Conservation (phyloP, 1,140 invertebrate species). For the Achroia grisella region DNA sequence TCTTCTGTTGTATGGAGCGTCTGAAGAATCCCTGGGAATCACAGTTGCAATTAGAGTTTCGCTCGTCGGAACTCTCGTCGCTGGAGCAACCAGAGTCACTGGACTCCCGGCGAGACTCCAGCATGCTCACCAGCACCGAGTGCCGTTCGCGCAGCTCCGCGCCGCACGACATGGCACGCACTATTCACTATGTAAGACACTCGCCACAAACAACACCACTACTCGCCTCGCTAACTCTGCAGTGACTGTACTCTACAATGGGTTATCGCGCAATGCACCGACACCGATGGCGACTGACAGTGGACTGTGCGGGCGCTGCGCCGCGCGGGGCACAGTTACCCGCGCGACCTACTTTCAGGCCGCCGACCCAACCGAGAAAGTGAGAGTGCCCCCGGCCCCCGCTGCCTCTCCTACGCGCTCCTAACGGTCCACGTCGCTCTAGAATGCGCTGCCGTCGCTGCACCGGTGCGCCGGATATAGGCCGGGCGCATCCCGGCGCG, state of each 20-base stretch:
- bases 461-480: slow-evolving; percentile 70
- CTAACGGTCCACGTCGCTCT: slow-evolving; percentile 69
- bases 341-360: slow-evolving; percentile 80
- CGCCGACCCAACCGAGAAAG: slow-evolving; percentile 78
- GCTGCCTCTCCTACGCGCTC: slow-evolving; percentile 30
- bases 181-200: slow-evolving; percentile 51
- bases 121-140: slow-evolving; percentile 72
- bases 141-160: slow-evolving; percentile 64
- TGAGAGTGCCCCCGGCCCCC: slow-evolving; percentile 72
- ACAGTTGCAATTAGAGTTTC: slow-evolving; percentile 75
- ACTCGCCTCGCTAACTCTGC: slow-evolving; percentile 25
- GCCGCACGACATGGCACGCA: slow-evolving; percentile 58
- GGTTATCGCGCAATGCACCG: slow-evolving; percentile 39
- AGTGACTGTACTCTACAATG: slow-evolving; percentile 16
- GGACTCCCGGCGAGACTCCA: slow-evolving; percentile 70
- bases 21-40: slow-evolving; percentile 88
- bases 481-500: slow-evolving; percentile 68
- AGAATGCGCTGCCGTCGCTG: slow-evolving; percentile 68
- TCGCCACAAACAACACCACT: slow-evolving; percentile 42
- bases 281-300: slow-evolving; percentile 53
- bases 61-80: slow-evolving; percentile 70
- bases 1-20: slow-evolving; percentile 97
- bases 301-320: slow-evolving; percentile 66
- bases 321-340: slow-evolving; percentile 72
- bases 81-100: slow-evolving; percentile 77